Evolutionary conservation across 2,113 vertebrate genomes (phyloP).

Genomic region (Grantiella picta): DNA sequence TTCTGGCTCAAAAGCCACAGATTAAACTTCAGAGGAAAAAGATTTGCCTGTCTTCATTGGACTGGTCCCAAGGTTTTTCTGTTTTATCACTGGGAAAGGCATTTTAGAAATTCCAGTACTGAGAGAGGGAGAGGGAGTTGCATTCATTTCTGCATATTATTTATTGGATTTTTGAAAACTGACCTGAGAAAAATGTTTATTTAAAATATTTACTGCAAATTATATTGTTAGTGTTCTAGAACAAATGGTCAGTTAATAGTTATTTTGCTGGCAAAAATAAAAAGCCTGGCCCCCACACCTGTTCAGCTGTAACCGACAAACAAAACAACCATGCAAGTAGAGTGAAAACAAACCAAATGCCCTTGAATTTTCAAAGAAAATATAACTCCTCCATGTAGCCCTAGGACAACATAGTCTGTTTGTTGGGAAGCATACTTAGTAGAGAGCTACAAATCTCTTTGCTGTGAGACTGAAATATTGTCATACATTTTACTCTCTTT

Average conservation of each 20-base stretch:
- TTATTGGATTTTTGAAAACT: slow-evolving; percentile 24
- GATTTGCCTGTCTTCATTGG: background rate
- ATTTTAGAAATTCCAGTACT: slow-evolving; percentile 37
- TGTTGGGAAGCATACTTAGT: slow-evolving; percentile 79
- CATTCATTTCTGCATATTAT: slow-evolving; percentile 3
- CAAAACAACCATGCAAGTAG: slow-evolving; percentile 53
- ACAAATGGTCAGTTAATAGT: slow-evolving; percentile 34
- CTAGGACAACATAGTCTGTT: slow-evolving; percentile 82
- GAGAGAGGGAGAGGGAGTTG: background rate
- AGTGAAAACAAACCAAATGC: slow-evolving; percentile 75
- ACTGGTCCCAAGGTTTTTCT: slow-evolving; percentile 1
- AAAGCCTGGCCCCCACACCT: slow-evolving; percentile 21
- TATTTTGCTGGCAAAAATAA: slow-evolving; percentile 25
- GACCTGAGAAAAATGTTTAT: slow-evolving; percentile 19
- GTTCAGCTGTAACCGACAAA: slow-evolving; percentile 10
- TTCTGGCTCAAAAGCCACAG: slow-evolving; percentile 3
- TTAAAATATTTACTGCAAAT: slow-evolving; percentile 15
- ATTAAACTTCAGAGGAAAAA: background rate
- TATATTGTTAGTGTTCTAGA: background rate
- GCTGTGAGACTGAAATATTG: slow-evolving; percentile 76
- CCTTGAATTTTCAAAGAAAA: slow-evolving; percentile 72
- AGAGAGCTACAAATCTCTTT: slow-evolving; percentile 80
- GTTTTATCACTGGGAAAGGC: slow-evolving; percentile 40
- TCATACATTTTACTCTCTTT: slow-evolving; percentile 78
- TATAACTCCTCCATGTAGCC: slow-evolving; percentile 77